Conservation (phyloP, 2,888 invertebrate species). For the Andrena dorsata region DNA sequence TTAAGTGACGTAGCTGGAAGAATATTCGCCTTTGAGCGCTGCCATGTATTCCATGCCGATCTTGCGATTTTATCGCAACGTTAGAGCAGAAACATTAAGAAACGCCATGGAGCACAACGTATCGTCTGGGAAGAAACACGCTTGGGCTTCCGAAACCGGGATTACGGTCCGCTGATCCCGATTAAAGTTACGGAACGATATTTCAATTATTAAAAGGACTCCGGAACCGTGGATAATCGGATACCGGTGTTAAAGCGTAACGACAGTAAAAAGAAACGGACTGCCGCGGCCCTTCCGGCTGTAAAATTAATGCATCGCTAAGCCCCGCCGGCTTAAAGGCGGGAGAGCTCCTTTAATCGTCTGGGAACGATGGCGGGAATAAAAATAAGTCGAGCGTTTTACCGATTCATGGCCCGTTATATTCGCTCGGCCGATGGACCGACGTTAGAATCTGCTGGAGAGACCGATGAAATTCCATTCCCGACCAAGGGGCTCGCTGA, state of each 20-base stretch:
- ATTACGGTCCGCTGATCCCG: constrained; percentile 9
- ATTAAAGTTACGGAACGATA: constrained; percentile 16
- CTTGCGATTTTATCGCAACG: background rate
- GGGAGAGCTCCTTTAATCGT: constrained; percentile 34
- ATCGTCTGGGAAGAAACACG: background rate
- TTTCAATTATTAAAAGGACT: constrained; percentile 17
- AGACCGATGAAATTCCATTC: constrained; percentile 15
- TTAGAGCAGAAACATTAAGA: background rate
- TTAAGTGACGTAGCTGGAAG: too few relatives aligned
- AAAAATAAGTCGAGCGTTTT: constrained; percentile 32
- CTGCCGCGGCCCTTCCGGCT: background rate
- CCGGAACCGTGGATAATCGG: constrained; percentile 23
- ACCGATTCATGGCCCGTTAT: constrained; percentile 15
- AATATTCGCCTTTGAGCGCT: background rate
- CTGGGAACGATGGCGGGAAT: constrained; percentile 14
- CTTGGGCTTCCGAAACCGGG: background rate
- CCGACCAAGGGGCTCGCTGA: background rate
- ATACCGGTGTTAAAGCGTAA: constrained; percentile 18
- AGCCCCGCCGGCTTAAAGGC: constrained; percentile 33
- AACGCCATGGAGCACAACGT: background rate
- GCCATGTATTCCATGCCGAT: background rate
- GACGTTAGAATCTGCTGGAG: background rate
- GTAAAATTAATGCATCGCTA: constrained; percentile 42
- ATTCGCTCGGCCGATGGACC: background rate
- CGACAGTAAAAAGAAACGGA: constrained; percentile 7